Conservation (phyloP, 2,888 invertebrate genomes). For the Microlaimidae sp. region DNA sequence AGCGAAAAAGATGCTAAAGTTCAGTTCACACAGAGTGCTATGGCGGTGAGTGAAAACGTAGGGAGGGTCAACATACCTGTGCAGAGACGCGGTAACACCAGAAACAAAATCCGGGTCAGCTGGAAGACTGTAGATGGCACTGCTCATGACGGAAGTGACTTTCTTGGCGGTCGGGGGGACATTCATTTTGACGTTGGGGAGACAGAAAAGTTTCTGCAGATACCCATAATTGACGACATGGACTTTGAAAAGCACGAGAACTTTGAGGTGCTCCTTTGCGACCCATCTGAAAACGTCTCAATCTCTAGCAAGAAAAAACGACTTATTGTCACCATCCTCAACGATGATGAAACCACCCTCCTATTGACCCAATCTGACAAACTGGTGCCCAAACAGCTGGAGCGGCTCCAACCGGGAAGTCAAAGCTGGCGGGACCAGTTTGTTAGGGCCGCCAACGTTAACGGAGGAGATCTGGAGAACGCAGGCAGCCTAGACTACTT, state of each 20-base stretch:
- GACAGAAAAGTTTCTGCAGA: constrained; percentile 40
- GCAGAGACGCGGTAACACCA: constrained; percentile 43
- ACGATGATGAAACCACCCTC: constrained; percentile 43
- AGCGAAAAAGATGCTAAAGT: constrained; percentile 21
- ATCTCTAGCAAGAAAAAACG: constrained; percentile 32
- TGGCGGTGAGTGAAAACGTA: constrained; percentile 45
- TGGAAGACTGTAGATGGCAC: constrained; percentile 45
- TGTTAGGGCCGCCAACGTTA: constrained; percentile 44
- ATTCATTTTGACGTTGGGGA: constrained; percentile 41
- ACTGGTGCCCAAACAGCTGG: constrained; percentile 27
- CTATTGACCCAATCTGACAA: constrained; percentile 43
- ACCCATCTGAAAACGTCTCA: constrained; percentile 40
- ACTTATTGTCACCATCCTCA: constrained; percentile 42
- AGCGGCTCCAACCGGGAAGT: constrained; percentile 42
- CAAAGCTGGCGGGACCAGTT: constrained; percentile 44
- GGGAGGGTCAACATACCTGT: constrained; percentile 42
- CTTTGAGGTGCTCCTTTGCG: constrained; percentile 44
- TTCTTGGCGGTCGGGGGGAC: constrained; percentile 42
- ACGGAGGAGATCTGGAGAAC: constrained; percentile 45
- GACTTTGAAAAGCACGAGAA: constrained; percentile 46
- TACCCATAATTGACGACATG: constrained; percentile 44
- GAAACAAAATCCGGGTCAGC: constrained; percentile 41
- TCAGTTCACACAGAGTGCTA: constrained; percentile 44
- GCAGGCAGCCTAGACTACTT: constrained; percentile 38
- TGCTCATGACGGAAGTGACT: constrained; percentile 44